Conservation (phyloP, 2,797 vertebrate species). For the Ibycter americanus region DNA sequence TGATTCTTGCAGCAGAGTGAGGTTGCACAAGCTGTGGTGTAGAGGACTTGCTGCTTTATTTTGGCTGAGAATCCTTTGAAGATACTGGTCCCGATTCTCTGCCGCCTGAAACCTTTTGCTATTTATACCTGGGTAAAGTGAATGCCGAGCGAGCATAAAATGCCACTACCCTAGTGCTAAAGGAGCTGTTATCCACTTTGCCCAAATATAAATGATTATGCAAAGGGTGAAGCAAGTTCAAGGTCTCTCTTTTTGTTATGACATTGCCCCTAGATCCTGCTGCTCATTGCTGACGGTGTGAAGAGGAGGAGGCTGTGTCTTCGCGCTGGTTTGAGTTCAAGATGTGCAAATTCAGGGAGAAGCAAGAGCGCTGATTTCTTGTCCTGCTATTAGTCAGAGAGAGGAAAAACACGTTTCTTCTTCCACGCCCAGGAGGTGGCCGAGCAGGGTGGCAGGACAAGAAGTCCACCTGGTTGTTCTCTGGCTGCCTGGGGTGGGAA, state of each 20-base stretch:
- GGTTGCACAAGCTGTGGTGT: not conserved
- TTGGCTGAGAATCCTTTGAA: slow-evolving; percentile 9
- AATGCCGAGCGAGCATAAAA: slow-evolving; percentile 1
- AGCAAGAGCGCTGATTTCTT: not conserved
- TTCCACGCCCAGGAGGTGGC: not conserved
- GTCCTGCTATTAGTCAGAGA: not conserved
- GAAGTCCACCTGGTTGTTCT: not conserved
- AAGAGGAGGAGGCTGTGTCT: not conserved
- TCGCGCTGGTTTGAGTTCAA: not conserved
- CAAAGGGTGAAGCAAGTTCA: slow-evolving; percentile 50
- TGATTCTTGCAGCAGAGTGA: not conserved
- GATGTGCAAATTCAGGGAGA: not conserved
- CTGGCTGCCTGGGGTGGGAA: not conserved
- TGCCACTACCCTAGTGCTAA: not conserved
- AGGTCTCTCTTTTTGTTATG: slow-evolving; percentile 31
- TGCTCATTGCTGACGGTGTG: not conserved
- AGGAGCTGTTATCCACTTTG: slow-evolving; percentile 40
- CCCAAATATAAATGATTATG: slow-evolving; percentile 33
- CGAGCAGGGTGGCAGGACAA: not conserved
- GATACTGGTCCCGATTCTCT: not conserved
- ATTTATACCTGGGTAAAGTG: slow-evolving; percentile 43
- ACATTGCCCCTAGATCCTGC: not conserved
- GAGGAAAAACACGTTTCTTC: not conserved
- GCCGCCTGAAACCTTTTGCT: slow-evolving; percentile 24
- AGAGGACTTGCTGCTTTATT: not conserved